phyloP scores from a whole-genome alignment of 2,888 invertebrate species.

The Tenthredo amoena region DNA sequence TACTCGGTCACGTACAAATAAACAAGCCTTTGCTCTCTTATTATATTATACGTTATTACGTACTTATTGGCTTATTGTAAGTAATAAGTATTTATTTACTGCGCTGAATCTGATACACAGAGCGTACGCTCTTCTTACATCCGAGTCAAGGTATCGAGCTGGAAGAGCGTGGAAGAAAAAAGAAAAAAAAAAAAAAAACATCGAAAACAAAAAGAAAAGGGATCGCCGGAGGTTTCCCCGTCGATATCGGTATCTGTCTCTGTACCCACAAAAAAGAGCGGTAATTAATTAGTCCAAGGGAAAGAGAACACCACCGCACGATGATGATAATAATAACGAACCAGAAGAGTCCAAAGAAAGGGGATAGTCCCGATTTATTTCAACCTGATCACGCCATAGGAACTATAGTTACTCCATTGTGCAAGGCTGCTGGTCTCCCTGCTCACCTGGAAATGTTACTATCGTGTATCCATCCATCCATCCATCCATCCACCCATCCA shows the following conservation, averaged over 20 bases:
- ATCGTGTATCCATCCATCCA: conserved; percentile 15
- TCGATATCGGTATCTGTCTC: not conserved
- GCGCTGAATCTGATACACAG: conserved; percentile 70
- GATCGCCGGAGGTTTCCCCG: not conserved
- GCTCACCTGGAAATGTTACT: not conserved
- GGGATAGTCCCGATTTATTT: conserved; percentile 11
- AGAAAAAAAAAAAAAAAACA: not conserved
- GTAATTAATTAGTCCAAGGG: conserved; percentile 9
- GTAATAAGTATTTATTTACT: conserved; percentile 65
- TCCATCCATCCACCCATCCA: not conserved
- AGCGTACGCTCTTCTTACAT: not conserved
- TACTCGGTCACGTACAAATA: conserved; percentile 59
- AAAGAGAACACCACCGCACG: not conserved
- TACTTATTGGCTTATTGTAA: conserved; percentile 74
- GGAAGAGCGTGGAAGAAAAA: too few relatives aligned
- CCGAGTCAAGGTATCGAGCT: not conserved
- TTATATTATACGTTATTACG: conserved; percentile 75
- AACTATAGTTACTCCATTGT: not conserved
- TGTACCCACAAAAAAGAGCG: not conserved
- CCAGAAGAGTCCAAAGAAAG: conserved; percentile 45
- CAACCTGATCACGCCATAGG: not conserved
- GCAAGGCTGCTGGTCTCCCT: not conserved
- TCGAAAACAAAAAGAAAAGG: too few relatives aligned
- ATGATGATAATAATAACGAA: conserved; percentile 13
- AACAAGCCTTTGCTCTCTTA: conserved; percentile 68